phyloP scores from a whole-genome alignment of 2,797 vertebrate genomes.

The Moxostoma hubbsi region DNA sequence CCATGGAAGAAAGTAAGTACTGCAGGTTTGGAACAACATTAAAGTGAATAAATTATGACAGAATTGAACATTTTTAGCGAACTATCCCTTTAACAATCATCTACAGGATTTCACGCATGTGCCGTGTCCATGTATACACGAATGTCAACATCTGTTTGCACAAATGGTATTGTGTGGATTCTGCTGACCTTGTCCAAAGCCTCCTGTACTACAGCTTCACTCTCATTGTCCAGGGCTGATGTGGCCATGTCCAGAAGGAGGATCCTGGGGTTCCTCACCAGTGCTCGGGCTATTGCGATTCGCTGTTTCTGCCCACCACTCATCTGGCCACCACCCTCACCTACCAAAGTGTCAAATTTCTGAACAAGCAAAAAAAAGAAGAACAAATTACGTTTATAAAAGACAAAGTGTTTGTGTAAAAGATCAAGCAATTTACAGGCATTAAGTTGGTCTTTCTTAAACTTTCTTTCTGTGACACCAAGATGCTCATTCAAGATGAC shows the following conservation, averaged over 20 bases:
- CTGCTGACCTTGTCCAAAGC: conserved; percentile 88
- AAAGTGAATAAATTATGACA: too few relatives aligned
- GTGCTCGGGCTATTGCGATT: conserved; percentile 93
- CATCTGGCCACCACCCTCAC: conserved; percentile 95
- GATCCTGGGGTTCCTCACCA: conserved; percentile 92
- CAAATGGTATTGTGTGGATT: neutral
- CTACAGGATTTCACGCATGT: too few relatives aligned
- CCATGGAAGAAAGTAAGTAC: too few relatives aligned
- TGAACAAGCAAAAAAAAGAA: conserved; percentile 58
- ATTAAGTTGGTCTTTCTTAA: too few relatives aligned
- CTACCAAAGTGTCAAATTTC: conserved; percentile 95
- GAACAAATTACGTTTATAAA: neutral
- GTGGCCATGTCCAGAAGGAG: conserved; percentile 98
- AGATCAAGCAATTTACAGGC: too few relatives aligned
- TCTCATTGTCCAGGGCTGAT: conserved; percentile 96
- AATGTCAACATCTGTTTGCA: too few relatives aligned
- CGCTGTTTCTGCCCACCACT: conserved; percentile 98
- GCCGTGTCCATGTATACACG: too few relatives aligned
- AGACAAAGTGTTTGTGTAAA: too few relatives aligned
- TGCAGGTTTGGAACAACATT: too few relatives aligned
- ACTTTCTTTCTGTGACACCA: neutral
- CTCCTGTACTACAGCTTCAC: conserved; percentile 90
- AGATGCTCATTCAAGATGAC: neutral
- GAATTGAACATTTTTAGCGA: too few relatives aligned
- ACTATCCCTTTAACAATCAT: too few relatives aligned